These are phyloP conservation scores for Bufo bufo DNA, from an alignment of 2,113 vertebrate species.

Conservation along the genomic window DNA sequence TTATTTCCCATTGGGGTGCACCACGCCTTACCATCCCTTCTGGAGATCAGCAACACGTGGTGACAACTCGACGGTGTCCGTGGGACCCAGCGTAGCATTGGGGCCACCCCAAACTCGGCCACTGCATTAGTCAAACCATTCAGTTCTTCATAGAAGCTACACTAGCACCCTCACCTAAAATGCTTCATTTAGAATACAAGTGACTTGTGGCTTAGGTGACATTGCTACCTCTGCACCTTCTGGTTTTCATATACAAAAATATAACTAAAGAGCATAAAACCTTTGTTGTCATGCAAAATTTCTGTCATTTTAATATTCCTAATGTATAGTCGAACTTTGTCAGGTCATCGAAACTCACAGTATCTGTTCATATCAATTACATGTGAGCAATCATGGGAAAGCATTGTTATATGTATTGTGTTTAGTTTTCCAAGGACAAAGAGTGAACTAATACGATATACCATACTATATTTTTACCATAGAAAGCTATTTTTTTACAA, in stretches of 20 bases:
- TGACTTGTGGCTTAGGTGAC: too few relatives aligned
- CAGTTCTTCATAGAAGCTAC: too few relatives aligned
- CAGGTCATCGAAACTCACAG: not conserved
- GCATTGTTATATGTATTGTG: not conserved
- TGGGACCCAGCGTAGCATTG: too few relatives aligned
- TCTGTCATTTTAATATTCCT: not conserved
- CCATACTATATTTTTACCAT: not conserved
- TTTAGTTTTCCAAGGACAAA: not conserved
- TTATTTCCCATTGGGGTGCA: too few relatives aligned
- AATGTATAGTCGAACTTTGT: not conserved
- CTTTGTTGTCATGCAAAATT: not conserved
- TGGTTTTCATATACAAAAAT: not conserved
- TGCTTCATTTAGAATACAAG: too few relatives aligned
- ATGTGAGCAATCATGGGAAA: constrained; percentile 5
- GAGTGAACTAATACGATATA: not conserved
- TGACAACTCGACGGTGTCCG: too few relatives aligned
- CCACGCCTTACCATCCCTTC: too few relatives aligned
- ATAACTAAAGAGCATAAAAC: not conserved
- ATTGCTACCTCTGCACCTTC: too few relatives aligned
- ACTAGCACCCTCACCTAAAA: too few relatives aligned
- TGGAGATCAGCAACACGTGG: too few relatives aligned
- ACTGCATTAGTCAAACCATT: too few relatives aligned
- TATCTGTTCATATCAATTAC: constrained; percentile 2
- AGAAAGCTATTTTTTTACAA: not conserved
- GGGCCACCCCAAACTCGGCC: too few relatives aligned